These are phyloP conservation scores for Enteromius argenteus DNA, from an alignment of 2,797 vertebrate genomes.

Conservation along the genomic window DNA sequence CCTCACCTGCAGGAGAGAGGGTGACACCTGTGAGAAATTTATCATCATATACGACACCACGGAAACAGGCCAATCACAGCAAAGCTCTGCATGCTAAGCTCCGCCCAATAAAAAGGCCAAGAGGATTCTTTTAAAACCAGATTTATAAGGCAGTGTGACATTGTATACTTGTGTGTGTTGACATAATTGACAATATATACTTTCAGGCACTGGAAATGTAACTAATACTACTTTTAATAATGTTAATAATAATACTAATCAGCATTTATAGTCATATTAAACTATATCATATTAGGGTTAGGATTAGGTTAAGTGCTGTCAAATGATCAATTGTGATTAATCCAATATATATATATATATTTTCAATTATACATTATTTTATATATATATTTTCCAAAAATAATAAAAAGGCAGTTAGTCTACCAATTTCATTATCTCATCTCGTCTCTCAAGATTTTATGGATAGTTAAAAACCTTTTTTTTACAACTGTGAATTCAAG, in stretches of 20 bases:
- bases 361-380: conserved; percentile 64
- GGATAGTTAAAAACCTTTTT: conserved; percentile 82
- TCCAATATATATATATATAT: conserved; percentile 5
- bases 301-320: no score
- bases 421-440: conserved; percentile 79
- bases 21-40: conserved; percentile 97
- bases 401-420: conserved; percentile 79
- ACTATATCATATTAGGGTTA: no score
- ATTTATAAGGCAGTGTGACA: conserved; percentile 71
- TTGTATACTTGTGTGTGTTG: conserved; percentile 27
- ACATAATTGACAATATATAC: conserved; percentile 5
- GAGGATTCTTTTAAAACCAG: conserved; percentile 76
- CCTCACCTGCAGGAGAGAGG: conserved; percentile 87
- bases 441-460: conserved; percentile 79
- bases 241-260: not conserved
- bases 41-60: conserved; percentile 87
- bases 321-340: no score
- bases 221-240: not conserved
- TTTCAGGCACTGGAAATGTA: not conserved
- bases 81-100: conserved; percentile 71
- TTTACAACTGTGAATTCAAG: conserved; percentile 79
- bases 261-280: no score
- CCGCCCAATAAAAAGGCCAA: conserved; percentile 63
- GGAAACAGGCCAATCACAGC: conserved; percentile 73
- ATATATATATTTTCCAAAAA: conserved; percentile 54